Evolutionary conservation across 2,888 invertebrate genomes (phyloP).

Genomic region (Brassicogethes aeneus): DNA sequence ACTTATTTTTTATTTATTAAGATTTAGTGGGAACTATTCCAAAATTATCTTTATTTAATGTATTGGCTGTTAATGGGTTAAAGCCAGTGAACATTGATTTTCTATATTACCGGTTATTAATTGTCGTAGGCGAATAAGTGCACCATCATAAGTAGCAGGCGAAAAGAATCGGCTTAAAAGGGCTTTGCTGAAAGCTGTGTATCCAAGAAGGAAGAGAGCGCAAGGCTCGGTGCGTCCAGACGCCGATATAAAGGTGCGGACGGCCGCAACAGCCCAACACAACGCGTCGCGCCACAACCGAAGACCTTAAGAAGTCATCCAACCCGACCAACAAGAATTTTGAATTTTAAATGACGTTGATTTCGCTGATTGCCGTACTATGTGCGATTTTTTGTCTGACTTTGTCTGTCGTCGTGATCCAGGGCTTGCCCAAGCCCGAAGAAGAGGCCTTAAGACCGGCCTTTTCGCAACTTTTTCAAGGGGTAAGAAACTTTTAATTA

Average conservation of each 20-base stretch:
- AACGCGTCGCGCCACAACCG: slow-evolving; percentile 30
- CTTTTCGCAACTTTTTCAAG: background rate
- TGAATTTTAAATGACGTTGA: slow-evolving; percentile 27
- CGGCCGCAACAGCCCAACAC: slow-evolving; percentile 22
- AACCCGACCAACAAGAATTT: slow-evolving; percentile 6
- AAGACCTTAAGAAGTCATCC: slow-evolving; percentile 18
- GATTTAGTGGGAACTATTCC: too few relatives aligned
- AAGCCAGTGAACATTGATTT: too few relatives aligned
- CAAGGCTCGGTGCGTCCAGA: slow-evolving; percentile 26
- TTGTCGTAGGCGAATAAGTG: too few relatives aligned
- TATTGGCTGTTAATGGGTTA: too few relatives aligned
- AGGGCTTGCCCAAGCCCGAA: background rate
- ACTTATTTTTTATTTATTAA: too few relatives aligned
- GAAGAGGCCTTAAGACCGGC: background rate
- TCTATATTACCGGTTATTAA: too few relatives aligned
- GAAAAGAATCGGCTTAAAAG: too few relatives aligned
- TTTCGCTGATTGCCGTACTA: slow-evolving; percentile 13
- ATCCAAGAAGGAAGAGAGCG: too few relatives aligned
- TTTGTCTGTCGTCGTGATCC: slow-evolving; percentile 19
- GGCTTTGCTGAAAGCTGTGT: too few relatives aligned
- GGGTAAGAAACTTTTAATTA: slow-evolving; percentile 8
- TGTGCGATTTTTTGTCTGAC: slow-evolving; percentile 12
- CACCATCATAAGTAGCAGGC: too few relatives aligned
- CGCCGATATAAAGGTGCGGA: slow-evolving; percentile 30
- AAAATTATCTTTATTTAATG: too few relatives aligned